These are phyloP conservation scores for Arizona elegans DNA, from an alignment of 2,113 vertebrate species.

Conservation along the genomic window DNA sequence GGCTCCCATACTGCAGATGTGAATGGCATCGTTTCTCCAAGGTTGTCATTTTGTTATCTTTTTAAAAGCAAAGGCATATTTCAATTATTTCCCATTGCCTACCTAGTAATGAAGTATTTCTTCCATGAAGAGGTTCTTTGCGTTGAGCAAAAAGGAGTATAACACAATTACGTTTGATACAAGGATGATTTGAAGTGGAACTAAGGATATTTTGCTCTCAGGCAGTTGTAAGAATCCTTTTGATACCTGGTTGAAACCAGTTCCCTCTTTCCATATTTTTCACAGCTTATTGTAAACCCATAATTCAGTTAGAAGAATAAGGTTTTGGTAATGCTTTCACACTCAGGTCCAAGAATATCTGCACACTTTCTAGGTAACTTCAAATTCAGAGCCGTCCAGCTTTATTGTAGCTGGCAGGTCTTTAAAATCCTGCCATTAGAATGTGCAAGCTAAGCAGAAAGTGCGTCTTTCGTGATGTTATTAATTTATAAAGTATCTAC, in stretches of 20 bases:
- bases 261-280: conserved; percentile 11
- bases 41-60: conserved; percentile 37
- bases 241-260: conserved; percentile 18
- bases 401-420: background rate
- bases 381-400: conserved; percentile 28
- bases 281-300: conserved; percentile 50
- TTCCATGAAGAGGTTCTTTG: conserved; percentile 50
- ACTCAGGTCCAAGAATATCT: conserved; percentile 25
- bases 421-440: conserved; percentile 15
- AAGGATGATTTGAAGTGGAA: conserved; percentile 63
- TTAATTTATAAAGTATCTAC: background rate
- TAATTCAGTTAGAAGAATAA: conserved; percentile 44
- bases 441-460: background rate
- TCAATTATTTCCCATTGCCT: conserved; percentile 51
- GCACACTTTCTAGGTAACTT: conserved; percentile 39
- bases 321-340: conserved; percentile 6
- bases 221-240: conserved; percentile 35
- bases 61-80: conserved; percentile 48
- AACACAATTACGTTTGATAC: conserved; percentile 54
- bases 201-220: conserved; percentile 61
- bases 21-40: conserved; percentile 25
- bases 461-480: background rate
- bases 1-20: conserved; percentile 33
- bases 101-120: conserved; percentile 45
- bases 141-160: conserved; percentile 37